phyloP scores from a whole-genome alignment of 2,797 vertebrate species.

The Malurus leucopterus region DNA sequence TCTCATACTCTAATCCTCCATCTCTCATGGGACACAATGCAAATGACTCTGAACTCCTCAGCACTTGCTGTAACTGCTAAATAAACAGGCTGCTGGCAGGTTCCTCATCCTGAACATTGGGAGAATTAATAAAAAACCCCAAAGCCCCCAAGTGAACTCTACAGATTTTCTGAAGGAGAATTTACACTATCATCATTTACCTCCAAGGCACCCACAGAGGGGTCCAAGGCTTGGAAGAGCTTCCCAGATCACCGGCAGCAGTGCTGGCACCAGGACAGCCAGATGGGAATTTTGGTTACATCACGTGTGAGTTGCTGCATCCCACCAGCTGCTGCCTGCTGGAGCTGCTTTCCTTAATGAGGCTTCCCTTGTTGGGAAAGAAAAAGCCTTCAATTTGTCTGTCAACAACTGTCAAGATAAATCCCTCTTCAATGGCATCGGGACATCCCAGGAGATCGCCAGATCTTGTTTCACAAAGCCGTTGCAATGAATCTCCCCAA shows the following conservation, averaged over 20 bases:
- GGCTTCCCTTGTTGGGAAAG: not conserved
- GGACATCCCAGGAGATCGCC: not conserved
- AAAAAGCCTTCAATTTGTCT: not conserved
- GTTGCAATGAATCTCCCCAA: not conserved
- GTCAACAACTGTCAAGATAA: not conserved
- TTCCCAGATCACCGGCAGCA: not conserved
- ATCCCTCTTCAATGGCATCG: accelerated
- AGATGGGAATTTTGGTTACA: not conserved
- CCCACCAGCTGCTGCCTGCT: not conserved
- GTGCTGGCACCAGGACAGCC: accelerated
- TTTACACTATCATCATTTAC: not conserved
- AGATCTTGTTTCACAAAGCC: accelerated
- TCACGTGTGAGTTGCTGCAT: accelerated
- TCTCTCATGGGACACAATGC: accelerated
- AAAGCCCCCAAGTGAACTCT: not conserved
- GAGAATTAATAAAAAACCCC: not conserved
- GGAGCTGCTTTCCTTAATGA: not conserved
- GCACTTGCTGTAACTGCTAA: not conserved
- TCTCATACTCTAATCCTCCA: not conserved
- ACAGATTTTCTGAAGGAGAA: not conserved
- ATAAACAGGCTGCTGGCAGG: not conserved
- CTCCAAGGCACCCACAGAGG: not conserved
- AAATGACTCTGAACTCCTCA: not conserved
- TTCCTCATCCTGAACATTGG: not conserved
- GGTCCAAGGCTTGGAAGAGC: not conserved